Conservation (phyloP, 2,888 invertebrate species). For the Heliconius charithonia region DNA sequence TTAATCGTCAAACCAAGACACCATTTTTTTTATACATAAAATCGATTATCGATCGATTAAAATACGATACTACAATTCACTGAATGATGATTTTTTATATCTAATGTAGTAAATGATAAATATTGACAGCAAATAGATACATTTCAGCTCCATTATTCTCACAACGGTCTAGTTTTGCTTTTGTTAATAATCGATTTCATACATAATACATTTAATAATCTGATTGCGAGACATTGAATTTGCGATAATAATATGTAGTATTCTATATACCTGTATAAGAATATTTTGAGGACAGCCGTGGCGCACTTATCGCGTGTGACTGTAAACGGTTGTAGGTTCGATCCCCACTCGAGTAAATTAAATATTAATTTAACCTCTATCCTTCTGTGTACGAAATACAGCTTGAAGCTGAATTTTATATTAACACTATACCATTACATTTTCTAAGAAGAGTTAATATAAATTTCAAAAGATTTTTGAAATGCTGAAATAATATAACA, state of each 20-base stretch:
- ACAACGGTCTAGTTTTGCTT: constrained; percentile 30
- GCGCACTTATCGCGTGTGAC: too few relatives aligned
- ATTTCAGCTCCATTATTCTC: constrained; percentile 44
- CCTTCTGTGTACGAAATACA: too few relatives aligned
- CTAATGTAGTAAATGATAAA: constrained; percentile 36
- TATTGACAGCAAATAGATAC: constrained; percentile 49
- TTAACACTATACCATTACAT: background rate
- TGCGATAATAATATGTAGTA: background rate
- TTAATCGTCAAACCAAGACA: background rate
- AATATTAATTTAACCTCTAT: too few relatives aligned
- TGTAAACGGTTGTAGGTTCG: too few relatives aligned
- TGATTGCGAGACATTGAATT: background rate
- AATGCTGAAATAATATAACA: background rate
- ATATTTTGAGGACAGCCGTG: too few relatives aligned
- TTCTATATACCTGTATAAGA: background rate
- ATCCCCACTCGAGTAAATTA: too few relatives aligned
- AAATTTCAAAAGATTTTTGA: background rate
- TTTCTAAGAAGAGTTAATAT: background rate
- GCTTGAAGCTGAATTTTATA: background rate
- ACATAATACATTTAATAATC: constrained; percentile 40
- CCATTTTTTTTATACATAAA: too few relatives aligned
- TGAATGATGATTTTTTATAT: background rate
- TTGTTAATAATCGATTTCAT: constrained; percentile 29
- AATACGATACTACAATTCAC: constrained; percentile 33
- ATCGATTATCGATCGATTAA: too few relatives aligned